Percentiles rank a stretch among this genome's conserved stretches.
phyloP scores from a whole-genome alignment of 2,888 invertebrate genomes.

The Stenodera caucasica region DNA sequence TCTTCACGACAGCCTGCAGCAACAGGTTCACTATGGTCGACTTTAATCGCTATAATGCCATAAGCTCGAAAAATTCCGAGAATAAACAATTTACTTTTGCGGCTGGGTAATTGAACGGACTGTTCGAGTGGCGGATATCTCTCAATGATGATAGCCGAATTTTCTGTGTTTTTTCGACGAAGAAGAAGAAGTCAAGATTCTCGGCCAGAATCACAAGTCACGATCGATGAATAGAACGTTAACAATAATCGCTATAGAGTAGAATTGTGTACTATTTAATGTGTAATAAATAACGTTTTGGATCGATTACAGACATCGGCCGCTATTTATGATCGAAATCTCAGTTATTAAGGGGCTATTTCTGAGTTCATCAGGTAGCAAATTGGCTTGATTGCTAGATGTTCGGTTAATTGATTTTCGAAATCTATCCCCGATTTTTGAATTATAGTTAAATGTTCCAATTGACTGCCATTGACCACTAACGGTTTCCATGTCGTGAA shows the following conservation, averaged over 20 bases:
- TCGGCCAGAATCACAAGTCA: slow-evolving; percentile 17
- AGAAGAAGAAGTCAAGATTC: too few relatives aligned
- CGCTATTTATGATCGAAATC: slow-evolving; percentile 18
- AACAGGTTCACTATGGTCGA: slow-evolving; percentile 21
- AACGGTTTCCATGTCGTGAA: not conserved
- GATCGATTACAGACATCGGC: slow-evolving; percentile 22
- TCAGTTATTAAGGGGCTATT: slow-evolving; percentile 17
- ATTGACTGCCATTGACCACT: not conserved
- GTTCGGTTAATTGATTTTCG: slow-evolving; percentile 17
- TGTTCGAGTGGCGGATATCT: not conserved
- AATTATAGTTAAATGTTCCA: slow-evolving; percentile 17
- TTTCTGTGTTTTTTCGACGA: too few relatives aligned
- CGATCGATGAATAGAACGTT: slow-evolving; percentile 22
- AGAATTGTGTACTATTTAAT: slow-evolving; percentile 20
- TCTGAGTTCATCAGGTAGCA: slow-evolving; percentile 13
- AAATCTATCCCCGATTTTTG: slow-evolving; percentile 2
- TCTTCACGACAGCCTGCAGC: slow-evolving; percentile 17
- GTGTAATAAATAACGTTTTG: slow-evolving; percentile 23
- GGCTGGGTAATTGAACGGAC: slow-evolving; percentile 11
- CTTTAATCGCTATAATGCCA: slow-evolving; percentile 15
- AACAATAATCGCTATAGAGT: slow-evolving; percentile 12
- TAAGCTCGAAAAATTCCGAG: slow-evolving; percentile 15
- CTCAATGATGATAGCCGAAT: not conserved
- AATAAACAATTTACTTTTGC: slow-evolving; percentile 17
- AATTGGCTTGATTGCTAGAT: slow-evolving; percentile 8